phyloP scores from a whole-genome alignment of 2,113 vertebrate genomes.

The Gulo gulo region DNA sequence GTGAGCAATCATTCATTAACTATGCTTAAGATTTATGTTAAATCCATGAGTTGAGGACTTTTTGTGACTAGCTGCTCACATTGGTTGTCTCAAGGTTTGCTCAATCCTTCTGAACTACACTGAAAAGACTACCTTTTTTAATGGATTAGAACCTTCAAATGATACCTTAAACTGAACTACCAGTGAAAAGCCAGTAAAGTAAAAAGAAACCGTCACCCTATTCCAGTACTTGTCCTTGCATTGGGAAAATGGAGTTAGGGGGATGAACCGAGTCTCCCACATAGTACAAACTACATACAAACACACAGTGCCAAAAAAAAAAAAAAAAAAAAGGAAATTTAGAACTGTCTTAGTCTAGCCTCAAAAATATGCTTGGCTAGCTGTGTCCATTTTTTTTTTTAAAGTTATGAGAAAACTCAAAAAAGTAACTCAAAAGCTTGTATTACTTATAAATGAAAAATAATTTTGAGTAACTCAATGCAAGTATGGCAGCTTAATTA shows the following conservation, averaged over 20 bases:
- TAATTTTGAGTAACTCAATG: background rate
- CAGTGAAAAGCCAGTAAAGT: background rate
- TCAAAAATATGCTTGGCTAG: background rate
- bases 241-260: background rate
- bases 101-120: background rate
- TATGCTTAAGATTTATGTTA: background rate
- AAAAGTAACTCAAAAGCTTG: background rate
- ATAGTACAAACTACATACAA: background rate
- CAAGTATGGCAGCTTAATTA: background rate
- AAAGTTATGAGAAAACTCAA: background rate
- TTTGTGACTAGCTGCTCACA: background rate
- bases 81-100: background rate
- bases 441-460: background rate
- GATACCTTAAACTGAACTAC: background rate
- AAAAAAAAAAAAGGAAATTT: background rate
- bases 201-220: background rate
- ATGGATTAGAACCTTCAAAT: background rate
- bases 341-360: background rate
- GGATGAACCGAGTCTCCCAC: accelerated
- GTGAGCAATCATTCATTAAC: background rate
- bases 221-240: background rate
- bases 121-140: background rate
- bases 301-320: background rate
- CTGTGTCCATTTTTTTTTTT: background rate
- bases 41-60: background rate